phyloP scores from a whole-genome alignment of 2,113 vertebrate genomes.

The Murina feae region DNA sequence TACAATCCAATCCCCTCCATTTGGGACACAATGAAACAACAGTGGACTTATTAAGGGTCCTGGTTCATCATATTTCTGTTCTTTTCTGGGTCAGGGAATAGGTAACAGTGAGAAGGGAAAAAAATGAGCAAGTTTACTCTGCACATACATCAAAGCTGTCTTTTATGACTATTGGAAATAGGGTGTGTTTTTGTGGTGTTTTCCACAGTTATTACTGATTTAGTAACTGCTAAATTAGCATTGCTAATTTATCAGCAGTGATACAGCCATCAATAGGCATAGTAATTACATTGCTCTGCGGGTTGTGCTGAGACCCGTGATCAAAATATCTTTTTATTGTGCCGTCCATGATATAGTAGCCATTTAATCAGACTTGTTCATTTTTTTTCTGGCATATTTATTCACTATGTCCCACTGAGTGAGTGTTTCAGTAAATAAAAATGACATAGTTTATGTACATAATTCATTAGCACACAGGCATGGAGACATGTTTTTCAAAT shows the following conservation, averaged over 20 bases:
- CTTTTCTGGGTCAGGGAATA: background rate
- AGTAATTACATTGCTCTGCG: conserved; percentile 13
- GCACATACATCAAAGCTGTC: background rate
- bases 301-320: background rate
- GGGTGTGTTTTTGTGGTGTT: background rate
- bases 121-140: background rate
- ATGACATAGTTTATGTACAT: background rate
- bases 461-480: background rate
- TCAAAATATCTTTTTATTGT: background rate
- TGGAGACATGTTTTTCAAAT: background rate
- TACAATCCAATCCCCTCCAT: background rate
- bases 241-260: conserved; percentile 1
- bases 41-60: background rate
- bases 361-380: background rate
- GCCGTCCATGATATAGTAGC: background rate
- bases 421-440: conserved; percentile 6
- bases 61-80: background rate
- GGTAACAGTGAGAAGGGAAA: background rate
- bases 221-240: background rate
- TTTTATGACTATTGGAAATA: background rate
- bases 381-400: background rate
- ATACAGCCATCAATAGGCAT: background rate
- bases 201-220: background rate
- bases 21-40: background rate
- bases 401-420: conserved; percentile 3